A percentile compares a stretch with the other conserved stretches of the same genome.
Evolutionary conservation across 2,888 invertebrate genomes (phyloP).

Genomic region (Oligia fasciuncula): DNA sequence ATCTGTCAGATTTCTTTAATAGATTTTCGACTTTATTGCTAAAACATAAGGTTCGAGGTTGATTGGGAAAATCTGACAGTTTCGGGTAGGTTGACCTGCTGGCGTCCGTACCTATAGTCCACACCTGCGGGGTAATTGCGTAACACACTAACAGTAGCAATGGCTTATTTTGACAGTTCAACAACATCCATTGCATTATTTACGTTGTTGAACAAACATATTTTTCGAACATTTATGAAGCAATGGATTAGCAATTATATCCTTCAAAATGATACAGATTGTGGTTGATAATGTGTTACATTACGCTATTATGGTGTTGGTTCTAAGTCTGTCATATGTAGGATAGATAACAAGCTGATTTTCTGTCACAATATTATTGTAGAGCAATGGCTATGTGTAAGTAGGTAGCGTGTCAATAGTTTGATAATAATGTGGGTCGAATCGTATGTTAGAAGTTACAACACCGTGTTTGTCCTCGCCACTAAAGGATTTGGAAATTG

Average conservation of each 20-base stretch:
- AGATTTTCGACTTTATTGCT: too few relatives aligned
- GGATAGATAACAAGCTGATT: conserved; percentile 32
- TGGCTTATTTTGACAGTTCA: too few relatives aligned
- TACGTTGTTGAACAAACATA: background rate
- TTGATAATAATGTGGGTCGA: conserved; percentile 63
- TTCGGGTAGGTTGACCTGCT: too few relatives aligned
- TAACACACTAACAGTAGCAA: too few relatives aligned
- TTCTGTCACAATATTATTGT: conserved; percentile 18
- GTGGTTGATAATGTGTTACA: background rate
- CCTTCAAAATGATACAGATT: background rate
- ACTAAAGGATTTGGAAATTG: conserved; percentile 32
- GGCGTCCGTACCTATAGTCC: too few relatives aligned
- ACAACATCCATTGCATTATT: background rate
- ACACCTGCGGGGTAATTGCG: background rate
- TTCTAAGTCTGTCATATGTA: conserved; percentile 4
- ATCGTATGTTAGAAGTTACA: conserved; percentile 48
- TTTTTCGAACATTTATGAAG: background rate
- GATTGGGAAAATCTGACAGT: too few relatives aligned
- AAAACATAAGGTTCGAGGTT: too few relatives aligned
- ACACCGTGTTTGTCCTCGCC: conserved; percentile 37
- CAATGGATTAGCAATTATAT: background rate
- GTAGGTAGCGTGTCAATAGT: conserved; percentile 16
- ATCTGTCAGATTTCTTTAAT: too few relatives aligned
- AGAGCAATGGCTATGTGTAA: background rate
- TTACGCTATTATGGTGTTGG: too few relatives aligned